A percentile compares a stretch with the other conserved stretches of the same genome.
These are phyloP conservation scores for Liposcelis brunnea DNA, from an alignment of 2,888 invertebrate species.

Conservation along the genomic window DNA sequence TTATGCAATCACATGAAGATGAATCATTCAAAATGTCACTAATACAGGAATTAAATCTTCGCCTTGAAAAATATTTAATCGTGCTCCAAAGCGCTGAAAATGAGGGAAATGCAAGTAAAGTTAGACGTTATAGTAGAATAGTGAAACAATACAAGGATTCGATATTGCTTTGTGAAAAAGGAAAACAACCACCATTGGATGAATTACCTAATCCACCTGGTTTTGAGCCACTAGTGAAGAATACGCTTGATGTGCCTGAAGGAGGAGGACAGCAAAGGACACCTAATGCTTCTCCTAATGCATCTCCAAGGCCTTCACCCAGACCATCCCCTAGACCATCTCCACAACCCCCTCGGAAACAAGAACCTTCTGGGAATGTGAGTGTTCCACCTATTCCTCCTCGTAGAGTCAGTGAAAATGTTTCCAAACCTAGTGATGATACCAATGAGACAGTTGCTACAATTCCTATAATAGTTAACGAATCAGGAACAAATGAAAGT, in stretches of 20 bases:
- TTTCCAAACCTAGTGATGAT: constrained; percentile 18
- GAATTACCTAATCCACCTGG: constrained; percentile 81
- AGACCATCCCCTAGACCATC: constrained; percentile 18
- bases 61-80: background rate
- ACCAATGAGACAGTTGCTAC: too few species aligned
- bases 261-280: constrained; percentile 16
- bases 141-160: constrained; percentile 87
- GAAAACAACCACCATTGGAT: constrained; percentile 53
- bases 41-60: too few species aligned
- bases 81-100: constrained; percentile 41
- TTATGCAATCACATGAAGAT: too few species aligned
- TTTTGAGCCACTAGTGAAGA: constrained; percentile 44
- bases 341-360: constrained; percentile 18
- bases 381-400: constrained; percentile 8
- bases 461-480: constrained; percentile 11
- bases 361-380: constrained; percentile 13
- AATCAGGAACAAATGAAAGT: background rate
- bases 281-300: constrained; percentile 12
- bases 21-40: too few species aligned
- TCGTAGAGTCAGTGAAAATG: constrained; percentile 29
- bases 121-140: constrained; percentile 73
- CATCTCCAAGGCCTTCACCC: constrained; percentile 17
- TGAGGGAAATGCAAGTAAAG: constrained; percentile 70
- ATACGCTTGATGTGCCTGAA: background rate
- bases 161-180: constrained; percentile 56